Percentiles rank a stretch among this genome's conserved stretches.
These are phyloP conservation scores for Petrocephalus microphthalmus DNA, from an alignment of 2,113 vertebrate species.

Conservation along the genomic window DNA sequence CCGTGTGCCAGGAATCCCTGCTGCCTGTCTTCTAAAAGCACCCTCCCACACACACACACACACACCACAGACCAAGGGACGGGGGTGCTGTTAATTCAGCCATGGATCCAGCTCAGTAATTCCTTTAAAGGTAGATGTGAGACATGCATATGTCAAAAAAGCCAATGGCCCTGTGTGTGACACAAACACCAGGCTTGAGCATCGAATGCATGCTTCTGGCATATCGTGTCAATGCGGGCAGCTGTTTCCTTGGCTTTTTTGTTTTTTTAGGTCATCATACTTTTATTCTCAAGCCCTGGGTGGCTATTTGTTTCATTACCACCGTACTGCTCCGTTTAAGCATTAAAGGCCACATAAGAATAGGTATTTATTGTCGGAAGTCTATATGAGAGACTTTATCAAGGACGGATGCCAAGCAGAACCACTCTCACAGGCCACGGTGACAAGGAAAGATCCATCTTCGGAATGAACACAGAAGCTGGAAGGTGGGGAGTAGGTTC, in stretches of 20 bases:
- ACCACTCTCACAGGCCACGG: not conserved
- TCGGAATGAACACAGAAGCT: not conserved
- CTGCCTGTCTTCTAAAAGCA: not conserved
- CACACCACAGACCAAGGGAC: too few species aligned
- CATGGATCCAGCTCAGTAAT: not conserved
- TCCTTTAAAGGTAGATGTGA: not conserved
- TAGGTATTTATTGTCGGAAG: not conserved
- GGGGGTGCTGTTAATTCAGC: not conserved
- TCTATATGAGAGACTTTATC: not conserved
- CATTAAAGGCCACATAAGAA: not conserved
- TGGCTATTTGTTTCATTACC: not conserved
- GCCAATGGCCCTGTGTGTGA: not conserved
- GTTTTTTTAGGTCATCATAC: not conserved
- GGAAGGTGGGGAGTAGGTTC: not conserved
- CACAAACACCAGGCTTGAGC: too few species aligned
- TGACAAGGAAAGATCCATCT: constrained; percentile 23
- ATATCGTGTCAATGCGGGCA: not conserved
- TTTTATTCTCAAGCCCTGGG: not conserved
- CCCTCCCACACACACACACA: not conserved
- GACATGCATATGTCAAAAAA: not conserved
- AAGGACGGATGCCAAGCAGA: constrained; percentile 22
- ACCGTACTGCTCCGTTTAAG: not conserved
- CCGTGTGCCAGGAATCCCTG: not conserved
- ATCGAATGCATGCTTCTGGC: not conserved
- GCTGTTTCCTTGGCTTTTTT: not conserved